phyloP scores from a whole-genome alignment of 2,888 invertebrate genomes.

The Aphidoletes aphidimyza region DNA sequence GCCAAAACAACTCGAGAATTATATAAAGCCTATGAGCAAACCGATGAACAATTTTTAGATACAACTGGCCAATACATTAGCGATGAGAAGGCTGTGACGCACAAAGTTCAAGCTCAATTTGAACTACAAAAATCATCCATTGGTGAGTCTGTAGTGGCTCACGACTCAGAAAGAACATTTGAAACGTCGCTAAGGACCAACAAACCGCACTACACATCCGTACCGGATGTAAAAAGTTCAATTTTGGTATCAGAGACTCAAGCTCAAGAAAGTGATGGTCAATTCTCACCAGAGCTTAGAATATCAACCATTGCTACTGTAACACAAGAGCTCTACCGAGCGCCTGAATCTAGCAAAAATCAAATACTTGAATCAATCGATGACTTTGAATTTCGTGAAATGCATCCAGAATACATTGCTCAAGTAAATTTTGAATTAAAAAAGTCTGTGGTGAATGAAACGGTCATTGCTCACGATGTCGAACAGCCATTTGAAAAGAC shows the following conservation, averaged over 20 bases:
- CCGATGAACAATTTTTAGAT: not conserved
- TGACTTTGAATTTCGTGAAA: not conserved
- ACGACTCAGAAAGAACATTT: not conserved
- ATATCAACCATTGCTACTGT: not conserved
- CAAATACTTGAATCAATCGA: not conserved
- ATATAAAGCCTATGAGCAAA: not conserved
- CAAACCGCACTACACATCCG: not conserved
- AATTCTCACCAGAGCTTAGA: not conserved
- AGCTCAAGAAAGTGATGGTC: not conserved
- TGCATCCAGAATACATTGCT: not conserved
- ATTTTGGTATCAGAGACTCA: conserved; percentile 11
- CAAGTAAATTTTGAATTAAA: not conserved
- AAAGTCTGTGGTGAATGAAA: not conserved
- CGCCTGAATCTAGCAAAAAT: not conserved
- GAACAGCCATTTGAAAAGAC: not conserved
- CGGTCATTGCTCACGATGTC: not conserved
- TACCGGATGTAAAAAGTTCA: not conserved
- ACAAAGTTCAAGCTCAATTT: not conserved
- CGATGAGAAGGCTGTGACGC: not conserved
- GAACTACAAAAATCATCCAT: conserved; percentile 40
- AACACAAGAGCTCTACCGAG: not conserved
- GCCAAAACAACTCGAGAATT: not conserved
- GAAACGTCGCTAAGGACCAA: not conserved
- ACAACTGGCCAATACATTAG: not conserved
- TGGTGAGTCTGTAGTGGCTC: not conserved